Evolutionary conservation across 2,888 invertebrate species (phyloP).

Genomic region (Rutpela maculata): DNA sequence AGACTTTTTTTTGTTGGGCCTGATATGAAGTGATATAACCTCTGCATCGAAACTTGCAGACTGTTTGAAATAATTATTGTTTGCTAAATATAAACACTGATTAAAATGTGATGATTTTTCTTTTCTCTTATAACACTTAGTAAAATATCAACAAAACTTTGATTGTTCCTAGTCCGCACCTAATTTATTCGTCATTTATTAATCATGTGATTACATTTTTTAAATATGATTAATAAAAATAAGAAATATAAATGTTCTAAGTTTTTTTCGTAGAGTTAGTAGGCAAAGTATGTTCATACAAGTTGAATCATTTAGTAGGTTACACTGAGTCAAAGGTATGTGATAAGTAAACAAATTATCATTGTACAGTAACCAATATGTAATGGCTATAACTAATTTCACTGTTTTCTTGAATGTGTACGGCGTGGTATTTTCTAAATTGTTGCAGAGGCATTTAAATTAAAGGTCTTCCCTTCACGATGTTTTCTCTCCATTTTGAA

Average conservation of each 20-base stretch:
- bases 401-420: too few relatives aligned
- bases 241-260: not conserved
- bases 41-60: not conserved
- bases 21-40: not conserved
- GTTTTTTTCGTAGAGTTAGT: not conserved
- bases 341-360: not conserved
- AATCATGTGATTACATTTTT: conserved; percentile 24
- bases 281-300: not conserved
- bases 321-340: not conserved
- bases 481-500: too few relatives aligned
- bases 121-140: not conserved
- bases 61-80: not conserved
- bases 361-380: not conserved
- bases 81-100: conserved; percentile 10
- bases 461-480: too few relatives aligned
- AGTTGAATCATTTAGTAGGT: not conserved
- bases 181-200: conserved; percentile 15
- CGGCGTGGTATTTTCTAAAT: too few relatives aligned
- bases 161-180: not conserved
- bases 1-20: too few relatives aligned
- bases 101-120: conserved; percentile 31
- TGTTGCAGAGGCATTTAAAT: too few relatives aligned
- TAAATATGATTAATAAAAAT: conserved; percentile 6
- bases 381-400: too few relatives aligned
- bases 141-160: not conserved